Evolutionary conservation across 2,113 vertebrate genomes (phyloP).

Genomic region (Lophochroa leadbeateri): DNA sequence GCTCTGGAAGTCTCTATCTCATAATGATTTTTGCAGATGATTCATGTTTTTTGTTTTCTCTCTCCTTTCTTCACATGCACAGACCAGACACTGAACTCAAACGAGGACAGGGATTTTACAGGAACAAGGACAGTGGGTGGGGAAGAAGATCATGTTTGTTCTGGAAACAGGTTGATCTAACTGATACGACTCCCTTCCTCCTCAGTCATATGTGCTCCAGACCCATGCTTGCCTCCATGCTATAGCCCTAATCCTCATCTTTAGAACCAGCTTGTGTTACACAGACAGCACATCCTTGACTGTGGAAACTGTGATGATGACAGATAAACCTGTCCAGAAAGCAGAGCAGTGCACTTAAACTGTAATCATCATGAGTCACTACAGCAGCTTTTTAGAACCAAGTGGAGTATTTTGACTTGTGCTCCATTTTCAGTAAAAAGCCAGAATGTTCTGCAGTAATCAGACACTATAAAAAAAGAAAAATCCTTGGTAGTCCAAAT

Average conservation of each 20-base stretch:
- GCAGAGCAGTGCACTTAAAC: background rate
- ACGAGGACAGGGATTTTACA: background rate
- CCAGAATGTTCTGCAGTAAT: background rate
- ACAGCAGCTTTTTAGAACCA: background rate
- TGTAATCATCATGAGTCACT: background rate
- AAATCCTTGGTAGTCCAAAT: background rate
- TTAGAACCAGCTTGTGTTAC: background rate
- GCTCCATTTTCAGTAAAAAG: background rate
- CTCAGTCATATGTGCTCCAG: background rate
- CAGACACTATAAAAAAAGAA: background rate
- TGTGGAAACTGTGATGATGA: background rate
- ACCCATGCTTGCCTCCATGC: background rate
- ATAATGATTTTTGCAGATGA: background rate
- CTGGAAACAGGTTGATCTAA: background rate
- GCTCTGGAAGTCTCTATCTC: background rate
- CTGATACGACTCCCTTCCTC: background rate
- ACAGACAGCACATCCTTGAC: background rate
- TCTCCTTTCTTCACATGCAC: background rate
- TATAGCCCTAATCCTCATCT: background rate
- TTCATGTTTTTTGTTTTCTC: background rate
- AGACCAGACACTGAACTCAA: background rate
- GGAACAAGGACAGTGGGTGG: background rate
- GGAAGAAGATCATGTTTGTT: background rate
- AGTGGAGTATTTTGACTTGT: background rate
- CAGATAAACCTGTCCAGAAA: slow-evolving; percentile 7